Base-by-base conservation (phyloP, 2,113 vertebrate genomes). In the Onychostruthus taczanowskii region DNA sequence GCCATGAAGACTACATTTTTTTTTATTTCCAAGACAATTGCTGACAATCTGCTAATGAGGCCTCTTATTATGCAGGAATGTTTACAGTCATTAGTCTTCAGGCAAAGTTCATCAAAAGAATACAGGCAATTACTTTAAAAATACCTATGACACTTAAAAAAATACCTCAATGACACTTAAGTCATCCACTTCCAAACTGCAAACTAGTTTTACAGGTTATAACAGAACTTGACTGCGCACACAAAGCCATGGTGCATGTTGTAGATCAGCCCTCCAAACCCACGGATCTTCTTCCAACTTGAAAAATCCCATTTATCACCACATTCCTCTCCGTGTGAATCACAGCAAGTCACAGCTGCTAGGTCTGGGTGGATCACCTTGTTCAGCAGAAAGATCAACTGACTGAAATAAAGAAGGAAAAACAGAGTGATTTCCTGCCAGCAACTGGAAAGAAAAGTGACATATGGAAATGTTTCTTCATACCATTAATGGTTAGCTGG, bases 41-140 rank as follows among this genome's bases (percentile, higher is more conserved):
- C 55, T 66, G 70, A 50, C 10, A 13, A 31, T 80, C 69, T 91
- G 37, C 70, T 95, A 94, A 95, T 84, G 79, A 96, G 64, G 61
- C 66, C 74, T 90, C 19, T 74, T 63, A 64, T 91, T 90, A 89
- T 56, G 69, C 53, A 95, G 82, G 86, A 96, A 96, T 95, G 94
- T 91, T 95, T 93, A 79, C 63, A 79, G 63, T 83, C 90, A 84
- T 58, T 88, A 82, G 81, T 67, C 92, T 97, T 93, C 69, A 75
- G 94, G 93, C 87, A 82, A 90, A 82, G 73, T 70, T 94, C 62
- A 92, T 94, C 89, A 95, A 94, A 97, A 87, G 62, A 94, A 79
- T 91, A 91, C 52, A 81, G 56, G 56, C 46, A 94, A 84, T 66
- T 86, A 82, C 78, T 79, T 93, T 66, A 35, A 78, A 86, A 73